phyloP scores from a whole-genome alignment of 92 coral and sea anemone species.

The Phenganax stokvisi region DNA sequence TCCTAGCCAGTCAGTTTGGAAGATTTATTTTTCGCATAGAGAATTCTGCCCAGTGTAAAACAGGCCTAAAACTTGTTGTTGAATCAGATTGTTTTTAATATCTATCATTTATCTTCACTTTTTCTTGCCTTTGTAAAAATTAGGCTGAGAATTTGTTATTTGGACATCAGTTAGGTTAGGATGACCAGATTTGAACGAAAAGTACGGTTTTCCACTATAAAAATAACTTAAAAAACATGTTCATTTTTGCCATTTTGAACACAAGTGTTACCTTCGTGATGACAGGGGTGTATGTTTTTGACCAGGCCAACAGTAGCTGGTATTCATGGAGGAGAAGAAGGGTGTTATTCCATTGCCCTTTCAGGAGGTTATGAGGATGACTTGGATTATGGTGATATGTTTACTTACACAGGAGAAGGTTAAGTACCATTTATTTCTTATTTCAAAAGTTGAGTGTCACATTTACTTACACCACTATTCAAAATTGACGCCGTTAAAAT shows the following conservation, averaged over 20 bases:
- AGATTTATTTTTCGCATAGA: too few relatives aligned
- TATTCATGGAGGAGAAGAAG: slow-evolving; percentile 84
- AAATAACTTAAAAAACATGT: background rate
- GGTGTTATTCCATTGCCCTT: slow-evolving; percentile 81
- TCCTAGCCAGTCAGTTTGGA: too few relatives aligned
- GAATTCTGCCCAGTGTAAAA: too few relatives aligned
- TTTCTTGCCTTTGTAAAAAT: too few relatives aligned
- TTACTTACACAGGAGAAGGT: slow-evolving; percentile 99
- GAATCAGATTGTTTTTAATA: too few relatives aligned
- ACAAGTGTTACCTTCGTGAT: background rate
- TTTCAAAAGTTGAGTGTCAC: background rate
- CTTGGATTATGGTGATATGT: slow-evolving; percentile 79
- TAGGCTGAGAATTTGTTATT: too few relatives aligned
- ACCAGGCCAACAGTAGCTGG: slow-evolving; percentile 92
- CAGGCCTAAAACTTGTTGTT: too few relatives aligned
- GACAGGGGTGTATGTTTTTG: background rate
- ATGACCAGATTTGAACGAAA: too few relatives aligned
- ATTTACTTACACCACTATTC: background rate
- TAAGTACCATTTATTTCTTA: background rate
- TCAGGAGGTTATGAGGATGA: slow-evolving; percentile 99
- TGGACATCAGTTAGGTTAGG: too few relatives aligned
- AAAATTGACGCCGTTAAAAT: background rate
- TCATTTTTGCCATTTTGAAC: background rate
- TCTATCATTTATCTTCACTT: too few relatives aligned
- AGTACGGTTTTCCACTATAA: too few relatives aligned